phyloP scores from a whole-genome alignment of 2,113 vertebrate genomes.

The Xiphophorus maculatus region DNA sequence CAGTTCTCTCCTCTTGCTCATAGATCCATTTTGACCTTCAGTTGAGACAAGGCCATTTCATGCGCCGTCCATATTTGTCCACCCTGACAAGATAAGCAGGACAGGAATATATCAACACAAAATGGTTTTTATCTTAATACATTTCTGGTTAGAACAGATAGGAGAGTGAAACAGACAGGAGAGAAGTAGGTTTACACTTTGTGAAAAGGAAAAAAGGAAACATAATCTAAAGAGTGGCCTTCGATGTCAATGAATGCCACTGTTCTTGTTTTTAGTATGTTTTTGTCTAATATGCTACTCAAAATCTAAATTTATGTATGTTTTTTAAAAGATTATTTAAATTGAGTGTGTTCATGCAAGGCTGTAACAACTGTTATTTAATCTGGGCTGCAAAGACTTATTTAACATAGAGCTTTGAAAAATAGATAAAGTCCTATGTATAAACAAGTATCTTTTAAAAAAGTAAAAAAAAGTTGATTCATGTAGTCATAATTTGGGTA shows the following conservation, averaged over 20 bases:
- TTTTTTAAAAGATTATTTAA: too few species aligned
- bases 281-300: too few species aligned
- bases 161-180: background rate
- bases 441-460: too few species aligned
- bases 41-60: slow-evolving; percentile 58
- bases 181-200: background rate
- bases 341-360: too few species aligned
- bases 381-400: background rate
- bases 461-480: background rate
- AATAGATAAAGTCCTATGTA: background rate
- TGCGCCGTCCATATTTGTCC: slow-evolving; percentile 65
- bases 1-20: slow-evolving; percentile 6
- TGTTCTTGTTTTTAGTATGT: too few species aligned
- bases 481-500: background rate
- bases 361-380: background rate
- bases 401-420: background rate
- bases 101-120: slow-evolving; percentile 61
- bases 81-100: slow-evolving; percentile 68
- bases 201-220: too few species aligned
- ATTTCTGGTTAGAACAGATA: slow-evolving; percentile 32
- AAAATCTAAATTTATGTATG: too few species aligned
- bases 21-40: slow-evolving; percentile 74
- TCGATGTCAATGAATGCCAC: background rate
- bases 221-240: background rate
- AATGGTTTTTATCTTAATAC: slow-evolving; percentile 62